Evolutionary conservation across 2,797 vertebrate species (phyloP), one percentile per base, ranked within the genome.

Genomic region (Molossus molossus): DNA sequence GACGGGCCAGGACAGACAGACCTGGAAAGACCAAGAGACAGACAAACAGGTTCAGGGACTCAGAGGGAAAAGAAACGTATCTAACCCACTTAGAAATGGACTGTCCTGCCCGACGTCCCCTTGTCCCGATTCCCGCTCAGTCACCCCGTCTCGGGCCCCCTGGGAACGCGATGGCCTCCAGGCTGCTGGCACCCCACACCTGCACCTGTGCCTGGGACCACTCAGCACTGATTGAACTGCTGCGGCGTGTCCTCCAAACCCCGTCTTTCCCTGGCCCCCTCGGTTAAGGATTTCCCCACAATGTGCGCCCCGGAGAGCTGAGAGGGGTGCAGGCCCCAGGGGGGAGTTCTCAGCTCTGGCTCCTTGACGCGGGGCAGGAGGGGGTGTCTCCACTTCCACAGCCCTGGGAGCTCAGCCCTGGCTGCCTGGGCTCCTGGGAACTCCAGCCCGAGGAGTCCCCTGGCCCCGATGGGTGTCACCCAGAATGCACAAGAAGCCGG

Each of bases 401-500:
- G 20, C 23, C 75, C 18, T 0, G 27, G 55, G 21, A 5, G 9
- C 18, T n/a, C 3, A 5, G 40, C 62, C 11, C 0, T 2, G 1
- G n/a, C 67, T 0, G 1, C 45, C 45, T 0, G 0, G 0, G 27
- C 40, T 45, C 75, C 65, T 25, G 91, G 91, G 88, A 84, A 95
- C 58, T 64, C 0, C 0, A 75, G 21, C 60, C 27, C 40, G 86
- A 37, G 73, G n/a, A 65, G 40, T 37, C 8, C 25, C 55, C 83
- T 20, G 72, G 55, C 53, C 75, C 70, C 1, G 1, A 33, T 55
- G 94, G 96, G 94, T 96, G 92, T 96, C 91, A 79, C 76, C 58
- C 64, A 48, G 87, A 94, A 73, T 94, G 60, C 70, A 21, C 80
- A 80, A 50, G 90, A 94, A 97, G 85, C 81, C 92, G 93, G 83